These are phyloP conservation scores for Vimba vimba DNA, from an alignment of 2,113 vertebrate genomes.

Conservation along the genomic window DNA sequence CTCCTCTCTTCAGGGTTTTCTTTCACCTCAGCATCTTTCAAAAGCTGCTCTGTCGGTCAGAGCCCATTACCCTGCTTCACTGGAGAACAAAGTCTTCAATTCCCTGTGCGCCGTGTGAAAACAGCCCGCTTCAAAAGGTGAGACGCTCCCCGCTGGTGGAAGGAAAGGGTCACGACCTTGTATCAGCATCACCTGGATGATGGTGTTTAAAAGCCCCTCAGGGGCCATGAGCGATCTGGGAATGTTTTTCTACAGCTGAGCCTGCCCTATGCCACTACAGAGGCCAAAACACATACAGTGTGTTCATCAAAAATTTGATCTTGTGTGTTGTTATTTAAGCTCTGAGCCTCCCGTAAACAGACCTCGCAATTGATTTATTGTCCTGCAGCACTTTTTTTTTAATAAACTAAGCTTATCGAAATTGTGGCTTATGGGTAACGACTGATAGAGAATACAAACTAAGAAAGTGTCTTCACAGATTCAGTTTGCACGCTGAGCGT, in stretches of 20 bases:
- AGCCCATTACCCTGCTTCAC: constrained; percentile 40
- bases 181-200: constrained; percentile 35
- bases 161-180: constrained; percentile 61
- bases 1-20: constrained; percentile 20
- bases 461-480: not conserved
- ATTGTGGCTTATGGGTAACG: not conserved
- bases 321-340: constrained; percentile 2
- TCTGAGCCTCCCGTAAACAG: constrained; percentile 13
- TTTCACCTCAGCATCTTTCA: constrained; percentile 7
- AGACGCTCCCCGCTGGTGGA: constrained; percentile 19
- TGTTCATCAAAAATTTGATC: not conserved
- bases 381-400: not conserved
- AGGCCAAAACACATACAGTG: constrained; percentile 12
- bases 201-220: constrained; percentile 4
- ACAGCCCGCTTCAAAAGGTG: constrained; percentile 22
- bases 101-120: constrained; percentile 41
- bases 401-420: constrained; percentile 7
- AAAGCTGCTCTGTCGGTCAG: not conserved
- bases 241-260: not conserved
- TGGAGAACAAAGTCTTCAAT: constrained; percentile 48
- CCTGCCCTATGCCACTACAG: not conserved
- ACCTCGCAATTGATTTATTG: not conserved
- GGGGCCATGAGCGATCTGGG: not conserved
- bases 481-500: not conserved
- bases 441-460: not conserved